Evolutionary conservation across 2,797 vertebrate genomes (phyloP).

Genomic region (Microctenopoma stevenorrisi): DNA sequence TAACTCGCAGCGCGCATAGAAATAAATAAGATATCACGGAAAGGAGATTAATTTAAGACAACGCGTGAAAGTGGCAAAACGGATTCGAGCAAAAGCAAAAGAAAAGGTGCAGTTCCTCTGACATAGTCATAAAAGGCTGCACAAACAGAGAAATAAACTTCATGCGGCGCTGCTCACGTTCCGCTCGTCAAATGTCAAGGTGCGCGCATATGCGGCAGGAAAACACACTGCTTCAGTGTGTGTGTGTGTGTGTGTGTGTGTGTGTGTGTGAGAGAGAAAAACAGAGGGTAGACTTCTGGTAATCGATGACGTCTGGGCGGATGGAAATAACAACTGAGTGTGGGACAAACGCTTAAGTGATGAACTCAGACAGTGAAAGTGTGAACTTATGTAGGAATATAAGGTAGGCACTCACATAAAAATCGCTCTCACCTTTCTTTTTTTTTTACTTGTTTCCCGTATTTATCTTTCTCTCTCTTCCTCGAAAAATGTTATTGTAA

Average conservation of each 20-base stretch:
- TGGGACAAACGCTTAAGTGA: neutral
- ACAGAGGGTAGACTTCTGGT: neutral
- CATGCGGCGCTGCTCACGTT: neutral
- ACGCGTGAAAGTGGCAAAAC: too few species aligned
- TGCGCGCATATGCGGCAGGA: constrained; percentile 18
- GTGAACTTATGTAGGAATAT: too few species aligned
- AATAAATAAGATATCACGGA: neutral
- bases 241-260: neutral
- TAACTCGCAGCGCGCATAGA: neutral
- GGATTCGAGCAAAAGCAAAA: neutral
- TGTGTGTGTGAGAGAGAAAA: neutral
- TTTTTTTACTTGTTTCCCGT: neutral
- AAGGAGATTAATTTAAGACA: neutral
- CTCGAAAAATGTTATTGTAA: neutral
- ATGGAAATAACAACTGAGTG: constrained; percentile 2
- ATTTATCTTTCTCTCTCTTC: neutral
- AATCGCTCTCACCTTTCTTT: too few species aligned
- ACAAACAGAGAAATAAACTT: too few species aligned
- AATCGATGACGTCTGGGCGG: neutral
- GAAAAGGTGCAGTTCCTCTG: neutral
- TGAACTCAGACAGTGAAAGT: neutral
- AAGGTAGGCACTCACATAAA: neutral
- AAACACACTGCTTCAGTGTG: neutral
- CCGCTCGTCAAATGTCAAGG: constrained; percentile 1
- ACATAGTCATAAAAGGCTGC: too few species aligned